phyloP scores from a whole-genome alignment of 2,797 vertebrate genomes.

The Bothrops alternatus region DNA sequence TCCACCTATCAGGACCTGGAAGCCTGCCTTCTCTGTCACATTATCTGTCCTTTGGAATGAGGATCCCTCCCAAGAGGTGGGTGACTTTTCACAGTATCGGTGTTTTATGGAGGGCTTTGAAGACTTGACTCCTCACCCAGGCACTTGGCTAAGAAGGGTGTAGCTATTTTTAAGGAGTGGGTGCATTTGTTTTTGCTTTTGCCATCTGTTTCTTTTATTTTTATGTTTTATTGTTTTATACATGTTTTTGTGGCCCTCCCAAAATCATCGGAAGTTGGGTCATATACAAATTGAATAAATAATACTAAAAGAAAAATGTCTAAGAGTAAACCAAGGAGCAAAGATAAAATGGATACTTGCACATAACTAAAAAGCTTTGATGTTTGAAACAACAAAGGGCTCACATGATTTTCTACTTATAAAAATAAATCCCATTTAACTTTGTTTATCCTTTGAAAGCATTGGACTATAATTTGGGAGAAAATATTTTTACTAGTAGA shows the following conservation, averaged over 20 bases:
- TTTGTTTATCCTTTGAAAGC: neutral
- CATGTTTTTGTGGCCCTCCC: neutral
- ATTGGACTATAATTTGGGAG: neutral
- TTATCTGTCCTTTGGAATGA: neutral
- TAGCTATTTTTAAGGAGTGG: neutral
- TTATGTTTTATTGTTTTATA: neutral
- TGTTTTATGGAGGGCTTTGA: neutral
- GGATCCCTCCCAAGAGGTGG: neutral
- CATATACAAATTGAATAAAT: neutral
- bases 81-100: neutral
- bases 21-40: neutral
- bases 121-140: neutral
- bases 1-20: neutral
- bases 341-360: neutral
- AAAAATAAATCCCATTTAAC: neutral
- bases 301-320: neutral
- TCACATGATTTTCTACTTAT: neutral
- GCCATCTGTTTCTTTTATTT: neutral
- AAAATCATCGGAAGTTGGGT: neutral
- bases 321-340: neutral
- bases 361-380: neutral
- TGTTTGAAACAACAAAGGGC: neutral
- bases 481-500: neutral
- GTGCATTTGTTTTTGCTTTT: neutral
- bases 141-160: neutral